Percentiles rank a stretch among this genome's conserved stretches.
phyloP scores from a whole-genome alignment of 2,797 vertebrate species.

The Lagorchestes hirsutus region DNA sequence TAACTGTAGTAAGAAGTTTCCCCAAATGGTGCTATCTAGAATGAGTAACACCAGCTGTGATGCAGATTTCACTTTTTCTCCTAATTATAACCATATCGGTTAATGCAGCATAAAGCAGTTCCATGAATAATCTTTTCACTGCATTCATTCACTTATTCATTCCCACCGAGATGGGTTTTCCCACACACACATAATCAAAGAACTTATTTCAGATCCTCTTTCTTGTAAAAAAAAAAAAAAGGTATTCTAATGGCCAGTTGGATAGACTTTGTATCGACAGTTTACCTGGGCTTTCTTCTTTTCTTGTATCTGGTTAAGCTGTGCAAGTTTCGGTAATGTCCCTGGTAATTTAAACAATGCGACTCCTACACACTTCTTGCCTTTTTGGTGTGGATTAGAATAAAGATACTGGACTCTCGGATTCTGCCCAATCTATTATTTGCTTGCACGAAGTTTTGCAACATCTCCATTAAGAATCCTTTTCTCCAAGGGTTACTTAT shows the following conservation, averaged over 20 bases:
- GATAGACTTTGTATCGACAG: neutral
- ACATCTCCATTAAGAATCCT: neutral
- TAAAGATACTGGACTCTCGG: neutral
- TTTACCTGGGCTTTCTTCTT: neutral
- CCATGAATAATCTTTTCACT: neutral
- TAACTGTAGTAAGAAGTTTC: neutral
- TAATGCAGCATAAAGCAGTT: neutral
- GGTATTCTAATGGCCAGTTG: neutral
- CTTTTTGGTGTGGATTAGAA: neutral
- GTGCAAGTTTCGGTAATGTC: neutral
- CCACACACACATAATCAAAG: neutral
- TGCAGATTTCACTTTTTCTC: neutral
- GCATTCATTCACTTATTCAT: neutral
- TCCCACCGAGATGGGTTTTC: neutral
- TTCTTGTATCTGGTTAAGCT: neutral
- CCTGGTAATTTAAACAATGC: neutral
- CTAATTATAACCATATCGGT: neutral
- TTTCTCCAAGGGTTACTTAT: neutral
- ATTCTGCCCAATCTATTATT: neutral
- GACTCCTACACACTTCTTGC: neutral
- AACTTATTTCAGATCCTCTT: neutral
- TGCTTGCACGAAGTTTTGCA: neutral
- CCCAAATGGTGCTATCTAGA: neutral
- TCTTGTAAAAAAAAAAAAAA: neutral
- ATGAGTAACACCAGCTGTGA: neutral